Evolutionary conservation across 2,797 vertebrate genomes (phyloP), one percentile per base, ranked within the genome.

Genomic region (Eidolon dupreanum): DNA sequence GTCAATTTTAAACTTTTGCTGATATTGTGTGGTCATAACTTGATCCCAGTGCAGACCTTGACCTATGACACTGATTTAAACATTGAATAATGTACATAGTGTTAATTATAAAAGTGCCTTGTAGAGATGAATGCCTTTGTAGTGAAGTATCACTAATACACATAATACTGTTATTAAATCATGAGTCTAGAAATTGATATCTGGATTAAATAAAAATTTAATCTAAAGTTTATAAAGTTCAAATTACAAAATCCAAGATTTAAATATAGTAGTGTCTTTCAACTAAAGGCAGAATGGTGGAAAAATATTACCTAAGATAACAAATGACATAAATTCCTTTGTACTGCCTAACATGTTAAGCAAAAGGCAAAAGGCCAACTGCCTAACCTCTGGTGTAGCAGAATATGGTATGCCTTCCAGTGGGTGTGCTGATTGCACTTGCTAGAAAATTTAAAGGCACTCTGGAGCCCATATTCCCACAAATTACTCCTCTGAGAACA

Each of bases 381-480:
- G 10, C 61, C 53, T 68, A 84, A 73, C 68, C 70, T 77, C 81
- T 77, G 78, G 43, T 59, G 16, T 1, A 46, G 26, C 13, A 36
- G 57, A 94, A 65, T 79, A 36, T 15, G 49, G 12, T 68, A 4
- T 93, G 43, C 26, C 16, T 96, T 97, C 74, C 63, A 61, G 12
- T 22, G 73, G 12, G 17, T 33, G 49, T 84, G 88, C 61, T 94
- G 93, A 96, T 61, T 65, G 86, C n/a, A 63, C 78, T 91, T 75
- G 83, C 49, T 81, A 49, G 77, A 95, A 96, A 95, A 95, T 94
- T 63, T 93, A 86, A 96, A 97, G 96, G 81, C 86, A 94, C 71
- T 85, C 92, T 61, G 43, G 88, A 96, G 83, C 66, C 74, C 33
- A 65, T 75, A 94, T 63, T 68, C 70, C 43, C 74, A 87, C 65